Evolutionary conservation across 2,797 vertebrate species (phyloP), one percentile per base, ranked within the genome.

Genomic region (Tokudaia muenninki): DNA sequence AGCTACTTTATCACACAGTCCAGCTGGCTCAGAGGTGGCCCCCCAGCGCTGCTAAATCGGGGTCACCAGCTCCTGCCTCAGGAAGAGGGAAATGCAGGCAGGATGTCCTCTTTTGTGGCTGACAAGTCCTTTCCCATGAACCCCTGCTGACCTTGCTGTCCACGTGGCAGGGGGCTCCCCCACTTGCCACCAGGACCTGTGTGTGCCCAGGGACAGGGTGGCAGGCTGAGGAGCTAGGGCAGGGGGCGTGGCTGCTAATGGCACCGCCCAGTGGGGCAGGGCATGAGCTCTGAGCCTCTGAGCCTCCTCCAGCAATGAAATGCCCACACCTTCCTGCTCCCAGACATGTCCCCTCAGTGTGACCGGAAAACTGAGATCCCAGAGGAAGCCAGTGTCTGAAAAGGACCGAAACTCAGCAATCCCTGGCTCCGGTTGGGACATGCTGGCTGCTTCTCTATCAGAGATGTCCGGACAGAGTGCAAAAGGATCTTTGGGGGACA

Each of bases 111-210:
- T 98, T 98, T 98, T 98, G 98, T 98, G 98, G 98, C 98, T 97
- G 98, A 98, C 98, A 98, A 99, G 98, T 99, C 98, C 98, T 99
- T 99, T 99, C 99, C 98, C 99, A 99, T 99, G 99, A 99, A 99
- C 99, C 99, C 98, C 98, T 98, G 94, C 98, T 99, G 99, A 99
- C 99, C 99, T 98, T 96, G 80, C 1, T 86, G 97, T 87, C 98
- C 98, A 98, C 97, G 97, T 97, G 94, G 83, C 96, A 16, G 95
- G 88, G 87, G 94, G 90, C 96, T 97, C 92, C 67, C 96, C 93
- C 78, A 94, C 29, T 0, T 0, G 22, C 0, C 52, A 0, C 0
- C 0, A 16, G 19, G 19, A 88, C 61, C 75, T 83, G 67, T 0
- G 17, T n/a, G 59, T 57, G 75, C 88, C 55, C 81, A 0, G 10